Evolutionary conservation across 2,888 invertebrate species (phyloP), one percentile per base, ranked within the genome.

Genomic region (Drosophila dives): DNA sequence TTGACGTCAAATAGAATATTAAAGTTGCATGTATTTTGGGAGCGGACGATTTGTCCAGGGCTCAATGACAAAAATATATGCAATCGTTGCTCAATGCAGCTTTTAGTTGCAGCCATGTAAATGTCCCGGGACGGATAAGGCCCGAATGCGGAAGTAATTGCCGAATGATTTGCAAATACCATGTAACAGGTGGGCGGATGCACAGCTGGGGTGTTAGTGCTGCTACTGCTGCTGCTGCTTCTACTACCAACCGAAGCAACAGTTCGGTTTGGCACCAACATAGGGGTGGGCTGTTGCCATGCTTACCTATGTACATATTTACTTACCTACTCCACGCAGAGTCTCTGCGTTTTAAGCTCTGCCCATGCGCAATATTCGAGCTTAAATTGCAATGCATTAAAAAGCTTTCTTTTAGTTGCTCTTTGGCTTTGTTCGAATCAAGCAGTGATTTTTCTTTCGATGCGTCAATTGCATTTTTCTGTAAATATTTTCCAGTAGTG

Each of bases 1-100:
- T 49, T 76, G 73, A 74, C 77, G 63, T 77, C 77, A 77, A 77
- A 74, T 69, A 70, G 74, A 77, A 77, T 63, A 60, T 56, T 49
- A n/a, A 56, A 65, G 40, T 40, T 26, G 38, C 38, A 45, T 48
- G 65, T 58, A 71, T 71, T 65, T 60, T 51, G 58, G 38, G 32
- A 8, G 32, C n/a, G 26, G n/a, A 34, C 49, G 61, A 45, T 36
- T 40, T 55, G 42, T 38, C 33, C 67, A n/a, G 50, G 63, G 71
- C 77, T 78, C 58, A 42, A 55, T 62, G 61, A 23, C 61, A 70
- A 67, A 78, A 77, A 77, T 75, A 77, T 66, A 61, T 78, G 79
- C 71, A 75, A 34, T 48, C 56, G 62, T n/a, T 60, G 48, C 49
- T 42, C 29, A 49, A 60, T 65, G 65, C 65, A 65, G 77, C 77